phyloP scores from a whole-genome alignment of 2,797 vertebrate species.

The Numenius phaeopus region DNA sequence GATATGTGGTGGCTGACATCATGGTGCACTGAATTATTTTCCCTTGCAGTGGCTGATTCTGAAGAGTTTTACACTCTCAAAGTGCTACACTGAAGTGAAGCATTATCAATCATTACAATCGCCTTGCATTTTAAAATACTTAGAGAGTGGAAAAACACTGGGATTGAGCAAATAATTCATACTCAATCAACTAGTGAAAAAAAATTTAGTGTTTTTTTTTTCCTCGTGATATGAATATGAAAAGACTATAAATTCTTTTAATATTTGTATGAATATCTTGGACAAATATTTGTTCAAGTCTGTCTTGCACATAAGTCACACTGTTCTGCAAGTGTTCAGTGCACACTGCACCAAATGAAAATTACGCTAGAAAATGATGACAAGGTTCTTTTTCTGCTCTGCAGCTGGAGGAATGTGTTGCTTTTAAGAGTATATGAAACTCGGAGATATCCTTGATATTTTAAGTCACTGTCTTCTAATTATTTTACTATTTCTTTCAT shows the following conservation, averaged over 20 bases:
- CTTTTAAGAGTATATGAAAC: neutral
- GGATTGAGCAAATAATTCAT: neutral
- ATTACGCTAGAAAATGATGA: neutral
- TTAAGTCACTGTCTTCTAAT: neutral
- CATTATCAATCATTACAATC: slow-evolving; percentile 35
- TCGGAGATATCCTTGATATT: neutral
- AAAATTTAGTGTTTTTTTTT: neutral
- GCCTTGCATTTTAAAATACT: slow-evolving; percentile 15
- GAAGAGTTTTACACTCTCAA: neutral
- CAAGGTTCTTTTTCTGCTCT: neutral
- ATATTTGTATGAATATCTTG: neutral
- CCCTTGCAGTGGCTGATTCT: neutral
- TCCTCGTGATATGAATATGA: neutral
- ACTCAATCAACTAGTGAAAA: neutral
- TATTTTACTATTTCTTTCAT: neutral
- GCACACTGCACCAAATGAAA: neutral
- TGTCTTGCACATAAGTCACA: neutral
- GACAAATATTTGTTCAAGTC: neutral
- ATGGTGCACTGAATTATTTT: neutral
- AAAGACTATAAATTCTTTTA: neutral
- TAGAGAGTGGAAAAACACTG: neutral
- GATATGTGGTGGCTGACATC: neutral
- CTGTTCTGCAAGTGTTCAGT: neutral
- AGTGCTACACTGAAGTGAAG: neutral
- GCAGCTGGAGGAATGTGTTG: neutral